Evolutionary conservation across 1,140 invertebrate species (phyloP), one percentile per base, ranked within the genome.

Genomic region (Lordiphosa mommai): DNA sequence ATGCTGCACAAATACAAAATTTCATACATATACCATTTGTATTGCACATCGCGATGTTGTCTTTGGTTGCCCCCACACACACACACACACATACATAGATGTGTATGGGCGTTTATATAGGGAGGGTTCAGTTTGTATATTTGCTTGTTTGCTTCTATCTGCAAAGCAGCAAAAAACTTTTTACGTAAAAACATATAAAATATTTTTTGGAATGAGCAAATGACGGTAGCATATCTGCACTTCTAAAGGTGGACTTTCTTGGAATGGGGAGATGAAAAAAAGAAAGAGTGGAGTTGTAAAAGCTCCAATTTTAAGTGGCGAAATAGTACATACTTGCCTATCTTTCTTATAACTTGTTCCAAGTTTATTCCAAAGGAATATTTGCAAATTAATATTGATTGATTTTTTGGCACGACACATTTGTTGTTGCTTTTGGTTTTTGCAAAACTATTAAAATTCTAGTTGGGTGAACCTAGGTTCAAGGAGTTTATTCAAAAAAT

Each of bases 1-100:
- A 56, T 59, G 50, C 70, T 61, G 60, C 76, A 61, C 58, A 79
- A 63, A 72, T 46, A 80, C 56, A 61, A 63, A 53, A 65, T 61
- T 49, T 52, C 43, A 30, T 58, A 58, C 60, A 63, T 32, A 56
- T 46, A 41, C 20, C 51, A 58, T 47, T 37, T 48, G 23, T 51
- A 50, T 41, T 74, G 72, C 47, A 65, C 61, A 67, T 38, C 52
- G 63, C 61, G 44, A 58, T 50, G 63, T 69, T 74, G 34, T 63
- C 60, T 74, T 68, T 70, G 51, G 36, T 46, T 53, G 36, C n/a
- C 37, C 41, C 29, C 41, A 67, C 47, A 44, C 34, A 46, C 38
- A 38, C 52, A 50, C 38, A 16, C 23, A 27, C 29, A 64, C 64
- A 64, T 44, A 48, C 32, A 44, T 52, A 49, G 17, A 23, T 17